phyloP scores from a whole-genome alignment of 2,113 vertebrate species.

The Brachyhypopomus gauderio region DNA sequence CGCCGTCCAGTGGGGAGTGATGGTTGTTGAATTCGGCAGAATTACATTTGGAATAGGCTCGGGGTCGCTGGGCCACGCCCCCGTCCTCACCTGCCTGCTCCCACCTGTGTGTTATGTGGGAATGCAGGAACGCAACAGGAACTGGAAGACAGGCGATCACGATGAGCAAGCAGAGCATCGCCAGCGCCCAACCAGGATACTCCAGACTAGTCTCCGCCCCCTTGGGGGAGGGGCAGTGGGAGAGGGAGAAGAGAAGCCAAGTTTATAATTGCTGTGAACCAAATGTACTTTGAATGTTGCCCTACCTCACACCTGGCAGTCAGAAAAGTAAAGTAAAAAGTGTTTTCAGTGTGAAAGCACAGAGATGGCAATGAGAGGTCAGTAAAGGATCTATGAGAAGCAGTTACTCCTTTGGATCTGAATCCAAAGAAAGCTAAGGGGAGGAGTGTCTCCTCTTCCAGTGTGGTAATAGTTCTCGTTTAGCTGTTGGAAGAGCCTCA shows the following conservation, averaged over 20 bases:
- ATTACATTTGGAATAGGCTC: conserved; percentile 77
- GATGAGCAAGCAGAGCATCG: conserved; percentile 85
- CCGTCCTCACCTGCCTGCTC: conserved; percentile 61
- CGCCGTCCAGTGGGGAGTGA: conserved; percentile 49
- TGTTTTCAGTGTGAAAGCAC: too few relatives aligned
- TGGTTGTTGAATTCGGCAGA: conserved; percentile 60
- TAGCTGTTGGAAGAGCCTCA: too few relatives aligned
- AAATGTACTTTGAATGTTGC: too few relatives aligned
- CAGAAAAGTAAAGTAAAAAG: too few relatives aligned
- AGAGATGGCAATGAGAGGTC: too few relatives aligned
- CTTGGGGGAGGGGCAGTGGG: conserved; percentile 65
- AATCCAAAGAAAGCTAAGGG: too few relatives aligned
- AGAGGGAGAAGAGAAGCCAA: not conserved
- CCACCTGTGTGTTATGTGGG: conserved; percentile 67
- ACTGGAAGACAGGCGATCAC: conserved; percentile 85
- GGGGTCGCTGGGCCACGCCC: conserved; percentile 74
- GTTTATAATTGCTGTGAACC: too few relatives aligned
- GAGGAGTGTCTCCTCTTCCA: too few relatives aligned
- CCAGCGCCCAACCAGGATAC: conserved; percentile 92
- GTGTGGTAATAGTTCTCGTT: too few relatives aligned
- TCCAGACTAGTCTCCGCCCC: conserved; percentile 85
- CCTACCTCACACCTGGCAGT: too few relatives aligned
- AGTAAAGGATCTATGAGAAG: too few relatives aligned
- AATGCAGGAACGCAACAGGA: conserved; percentile 83
- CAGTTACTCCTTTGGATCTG: too few relatives aligned